Evolutionary conservation across 2,113 vertebrate species (phyloP), one percentile per base, ranked within the genome.

Genomic region (Anolis sagrei): DNA sequence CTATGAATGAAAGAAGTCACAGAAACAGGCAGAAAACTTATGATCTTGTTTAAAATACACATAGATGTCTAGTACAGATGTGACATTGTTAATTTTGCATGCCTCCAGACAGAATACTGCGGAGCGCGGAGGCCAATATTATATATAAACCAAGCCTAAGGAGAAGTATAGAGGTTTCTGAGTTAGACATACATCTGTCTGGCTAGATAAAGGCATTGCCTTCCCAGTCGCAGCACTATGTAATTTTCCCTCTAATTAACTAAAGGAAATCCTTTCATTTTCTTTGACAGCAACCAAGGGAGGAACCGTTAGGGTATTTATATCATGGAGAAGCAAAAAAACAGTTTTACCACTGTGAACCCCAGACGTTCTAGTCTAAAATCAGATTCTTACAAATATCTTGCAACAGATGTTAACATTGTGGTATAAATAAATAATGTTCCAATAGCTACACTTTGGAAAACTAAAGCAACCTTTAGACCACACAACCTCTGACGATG

Each of bases 291-390:
- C 82, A 39, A 4, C 82, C 14, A 79, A 87, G 44, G 19, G 39
- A 88, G 72, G 34, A 84, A 83, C 85, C 70, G 66, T 74, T 23
- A 70, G 34, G 51, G 19, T 93, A 86, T 93, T 92, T 92, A 91
- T 92, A 92, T 51, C 7, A 3, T 48, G 69, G 23, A 10, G 85
- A 74, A 87, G 64, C n/a, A 23, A 44, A 21, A 90, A 86, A 85
- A 61, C 7, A 18, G 39, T 70, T 72, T 82, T 69, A n/a, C 62
- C 62, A 34, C 7, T 68, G 62, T 83, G 34, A 39, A 34, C 4
- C 7, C 16, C 81, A 73, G 81, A 39, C 49, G 62, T 83, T 76
- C 61, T 10, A 48, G 51, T 76, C 74, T 76, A 77, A 84, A 84
- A 76, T 64, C 32, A 54, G 62, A 54, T 44, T 81, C 25, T 5